Evolutionary conservation across 2,113 vertebrate species (phyloP).

Genomic region (Pithys albifrons): DNA sequence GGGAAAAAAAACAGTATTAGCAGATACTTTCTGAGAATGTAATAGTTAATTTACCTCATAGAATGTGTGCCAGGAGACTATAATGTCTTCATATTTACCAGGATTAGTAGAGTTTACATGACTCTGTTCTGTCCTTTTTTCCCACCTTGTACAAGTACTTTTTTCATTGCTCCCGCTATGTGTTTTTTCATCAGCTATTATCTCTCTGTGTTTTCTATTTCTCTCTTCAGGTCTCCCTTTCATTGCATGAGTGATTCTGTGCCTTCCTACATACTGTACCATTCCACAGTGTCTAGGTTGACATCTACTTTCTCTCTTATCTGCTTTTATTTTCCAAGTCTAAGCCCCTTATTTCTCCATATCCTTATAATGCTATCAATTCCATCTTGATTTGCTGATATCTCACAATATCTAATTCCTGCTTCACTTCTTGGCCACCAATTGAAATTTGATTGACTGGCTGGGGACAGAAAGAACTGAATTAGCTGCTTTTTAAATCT

Average conservation of each 20-base stretch:
- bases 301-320: not conserved
- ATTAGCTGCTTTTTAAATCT: not conserved
- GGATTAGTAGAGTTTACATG: not conserved
- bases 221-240: not conserved
- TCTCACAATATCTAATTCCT: not conserved
- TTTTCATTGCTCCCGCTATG: not conserved
- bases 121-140: not conserved
- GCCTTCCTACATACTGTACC: not conserved
- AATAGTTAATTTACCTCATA: not conserved
- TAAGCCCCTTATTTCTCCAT: not conserved
- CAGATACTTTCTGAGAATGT: not conserved
- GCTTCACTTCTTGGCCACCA: not conserved
- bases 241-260: not conserved
- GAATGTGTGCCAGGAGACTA: not conserved
- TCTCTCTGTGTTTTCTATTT: not conserved
- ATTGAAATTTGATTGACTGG: slow-evolving; percentile 10
- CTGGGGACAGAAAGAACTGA: not conserved
- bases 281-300: not conserved
- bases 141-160: not conserved
- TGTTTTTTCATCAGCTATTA: not conserved
- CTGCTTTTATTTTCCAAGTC: not conserved
- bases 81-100: not conserved
- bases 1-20: not conserved
- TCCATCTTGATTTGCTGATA: not conserved
- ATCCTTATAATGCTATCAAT: not conserved